Evolutionary conservation across 2,888 invertebrate genomes (phyloP).

Genomic region (Archaeoteleia sp.): DNA sequence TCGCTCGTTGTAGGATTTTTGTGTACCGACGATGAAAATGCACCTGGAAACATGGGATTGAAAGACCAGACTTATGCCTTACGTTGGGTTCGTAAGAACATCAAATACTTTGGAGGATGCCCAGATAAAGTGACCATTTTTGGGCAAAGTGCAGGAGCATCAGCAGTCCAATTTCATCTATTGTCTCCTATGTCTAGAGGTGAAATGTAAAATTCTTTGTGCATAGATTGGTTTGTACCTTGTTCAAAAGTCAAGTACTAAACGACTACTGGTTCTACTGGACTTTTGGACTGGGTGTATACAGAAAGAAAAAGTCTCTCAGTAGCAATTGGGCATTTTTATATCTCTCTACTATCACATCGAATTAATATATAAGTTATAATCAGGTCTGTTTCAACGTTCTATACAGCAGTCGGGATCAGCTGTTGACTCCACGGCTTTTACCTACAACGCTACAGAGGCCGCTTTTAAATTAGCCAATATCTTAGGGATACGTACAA

Average conservation of each 20-base stretch:
- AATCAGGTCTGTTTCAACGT: no score
- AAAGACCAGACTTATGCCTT: slow-evolving; percentile 47
- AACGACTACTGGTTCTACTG: not conserved
- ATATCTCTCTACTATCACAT: no score
- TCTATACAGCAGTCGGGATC: no score
- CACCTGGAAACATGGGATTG: slow-evolving; percentile 45
- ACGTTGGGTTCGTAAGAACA: slow-evolving; percentile 42
- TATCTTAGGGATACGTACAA: no score
- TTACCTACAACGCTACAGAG: no score
- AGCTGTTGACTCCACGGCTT: no score
- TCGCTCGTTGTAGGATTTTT: slow-evolving; percentile 35
- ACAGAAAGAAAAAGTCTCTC: no score
- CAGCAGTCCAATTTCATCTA: slow-evolving; percentile 50
- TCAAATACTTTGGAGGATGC: slow-evolving; percentile 46
- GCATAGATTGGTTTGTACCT: not conserved
- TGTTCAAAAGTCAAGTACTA: not conserved
- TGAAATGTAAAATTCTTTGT: no score
- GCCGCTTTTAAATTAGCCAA: no score
- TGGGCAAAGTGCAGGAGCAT: slow-evolving; percentile 49
- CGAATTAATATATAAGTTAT: no score
- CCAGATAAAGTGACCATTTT: slow-evolving; percentile 43
- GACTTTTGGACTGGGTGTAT: no score
- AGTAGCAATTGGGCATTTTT: no score
- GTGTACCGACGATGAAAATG: slow-evolving; percentile 25
- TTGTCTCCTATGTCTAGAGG: slow-evolving; percentile 55